Evolutionary conservation across 2,797 vertebrate genomes (phyloP).

Genomic region (Sylvia borin): DNA sequence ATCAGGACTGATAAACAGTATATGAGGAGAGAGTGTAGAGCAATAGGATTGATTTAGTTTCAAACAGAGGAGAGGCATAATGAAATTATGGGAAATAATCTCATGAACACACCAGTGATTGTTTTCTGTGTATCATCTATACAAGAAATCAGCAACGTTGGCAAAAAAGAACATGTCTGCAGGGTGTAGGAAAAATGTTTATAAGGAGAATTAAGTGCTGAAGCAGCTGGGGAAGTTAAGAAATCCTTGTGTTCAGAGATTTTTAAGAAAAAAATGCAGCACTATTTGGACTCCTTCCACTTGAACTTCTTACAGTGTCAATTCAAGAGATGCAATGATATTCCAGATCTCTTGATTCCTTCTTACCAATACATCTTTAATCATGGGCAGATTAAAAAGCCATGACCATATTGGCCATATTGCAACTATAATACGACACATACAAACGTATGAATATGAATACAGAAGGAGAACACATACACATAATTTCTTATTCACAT

Average conservation of each 20-base stretch:
- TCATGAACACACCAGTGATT: background rate
- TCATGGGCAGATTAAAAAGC: background rate
- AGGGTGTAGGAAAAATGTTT: background rate
- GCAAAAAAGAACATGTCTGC: background rate
- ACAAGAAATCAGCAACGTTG: background rate
- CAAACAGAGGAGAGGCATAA: background rate
- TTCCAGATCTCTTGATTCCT: background rate
- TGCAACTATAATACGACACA: background rate
- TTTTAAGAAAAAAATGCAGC: background rate
- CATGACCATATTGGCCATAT: background rate
- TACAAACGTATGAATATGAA: background rate
- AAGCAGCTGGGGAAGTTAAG: background rate
- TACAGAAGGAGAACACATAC: background rate
- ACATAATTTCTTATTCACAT: background rate
- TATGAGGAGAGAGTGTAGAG: background rate
- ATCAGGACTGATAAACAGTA: background rate
- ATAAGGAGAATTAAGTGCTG: background rate
- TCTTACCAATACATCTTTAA: background rate
- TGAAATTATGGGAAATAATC: background rate
- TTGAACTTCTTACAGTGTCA: background rate
- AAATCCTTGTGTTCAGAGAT: background rate
- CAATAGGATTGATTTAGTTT: background rate
- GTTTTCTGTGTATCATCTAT: background rate
- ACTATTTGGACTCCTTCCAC: background rate
- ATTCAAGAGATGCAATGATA: background rate